phyloP scores from a whole-genome alignment of 2,113 vertebrate species.

The Gnathochromis pfefferi region DNA sequence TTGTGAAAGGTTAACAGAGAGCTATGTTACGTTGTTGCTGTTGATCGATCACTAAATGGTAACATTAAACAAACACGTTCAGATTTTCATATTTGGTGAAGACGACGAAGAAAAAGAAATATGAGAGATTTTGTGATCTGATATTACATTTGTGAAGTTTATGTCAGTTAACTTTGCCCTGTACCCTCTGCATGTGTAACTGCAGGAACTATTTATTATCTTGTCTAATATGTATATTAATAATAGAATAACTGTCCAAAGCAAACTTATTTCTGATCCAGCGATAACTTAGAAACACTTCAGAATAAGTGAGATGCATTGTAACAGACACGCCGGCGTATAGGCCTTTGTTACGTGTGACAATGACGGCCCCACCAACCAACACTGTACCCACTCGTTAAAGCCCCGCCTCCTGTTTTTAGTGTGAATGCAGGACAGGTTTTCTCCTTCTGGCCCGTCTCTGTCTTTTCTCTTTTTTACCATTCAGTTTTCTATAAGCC shows the following conservation, averaged over 20 bases:
- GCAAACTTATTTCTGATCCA: not conserved
- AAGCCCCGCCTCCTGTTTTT: not conserved
- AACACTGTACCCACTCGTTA: not conserved
- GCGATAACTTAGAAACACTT: not conserved
- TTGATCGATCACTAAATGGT: not conserved
- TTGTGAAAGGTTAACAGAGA: not conserved
- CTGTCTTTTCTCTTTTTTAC: not conserved
- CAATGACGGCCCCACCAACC: not conserved
- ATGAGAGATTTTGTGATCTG: not conserved
- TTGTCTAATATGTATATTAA: not conserved
- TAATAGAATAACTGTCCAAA: not conserved
- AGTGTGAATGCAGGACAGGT: not conserved
- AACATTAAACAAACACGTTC: not conserved
- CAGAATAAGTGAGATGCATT: not conserved
- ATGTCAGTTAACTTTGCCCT: not conserved
- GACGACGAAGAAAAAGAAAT: not conserved
- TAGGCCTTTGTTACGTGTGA: not conserved
- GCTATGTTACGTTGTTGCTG: accelerated
- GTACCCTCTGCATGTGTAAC: not conserved
- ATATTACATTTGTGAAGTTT: not conserved
- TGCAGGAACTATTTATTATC: not conserved
- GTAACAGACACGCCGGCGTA: not conserved
- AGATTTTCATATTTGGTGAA: not conserved
- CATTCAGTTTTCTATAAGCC: conserved; percentile 50
- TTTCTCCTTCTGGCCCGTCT: not conserved